Evolutionary conservation across 2,113 vertebrate species (phyloP).

Genomic region (Daboia siamensis): DNA sequence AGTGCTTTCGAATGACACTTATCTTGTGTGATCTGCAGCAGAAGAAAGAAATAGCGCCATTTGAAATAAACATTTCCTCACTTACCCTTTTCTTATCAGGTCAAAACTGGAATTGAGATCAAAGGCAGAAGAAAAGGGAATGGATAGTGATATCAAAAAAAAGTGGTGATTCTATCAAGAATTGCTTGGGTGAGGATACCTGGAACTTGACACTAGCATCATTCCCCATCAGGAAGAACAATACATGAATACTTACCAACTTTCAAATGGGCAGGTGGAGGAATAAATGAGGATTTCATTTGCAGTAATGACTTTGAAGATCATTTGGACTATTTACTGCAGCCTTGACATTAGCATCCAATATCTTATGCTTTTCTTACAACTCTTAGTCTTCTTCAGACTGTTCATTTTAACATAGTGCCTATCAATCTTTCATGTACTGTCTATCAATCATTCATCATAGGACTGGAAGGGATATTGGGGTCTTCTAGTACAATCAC

Average conservation of each 20-base stretch:
- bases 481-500: too few relatives aligned
- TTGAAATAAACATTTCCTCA: not conserved
- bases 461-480: not conserved
- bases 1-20: not conserved
- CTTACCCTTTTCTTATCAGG: not conserved
- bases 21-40: not conserved
- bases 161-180: not conserved
- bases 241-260: not conserved
- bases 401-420: not conserved
- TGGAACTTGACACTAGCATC: not conserved
- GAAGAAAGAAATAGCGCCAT: not conserved
- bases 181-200: not conserved
- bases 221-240: not conserved
- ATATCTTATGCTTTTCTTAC: not conserved
- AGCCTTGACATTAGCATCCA: too few relatives aligned
- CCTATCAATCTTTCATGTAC: not conserved
- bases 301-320: not conserved
- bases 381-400: not conserved
- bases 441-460: not conserved
- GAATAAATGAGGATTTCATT: not conserved
- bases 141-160: not conserved
- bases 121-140: not conserved
- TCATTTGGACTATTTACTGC: not conserved
- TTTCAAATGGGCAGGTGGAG: not conserved
- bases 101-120: not conserved